Evolutionary conservation across 2,888 invertebrate species (phyloP).

Genomic region (Phengaris arion): DNA sequence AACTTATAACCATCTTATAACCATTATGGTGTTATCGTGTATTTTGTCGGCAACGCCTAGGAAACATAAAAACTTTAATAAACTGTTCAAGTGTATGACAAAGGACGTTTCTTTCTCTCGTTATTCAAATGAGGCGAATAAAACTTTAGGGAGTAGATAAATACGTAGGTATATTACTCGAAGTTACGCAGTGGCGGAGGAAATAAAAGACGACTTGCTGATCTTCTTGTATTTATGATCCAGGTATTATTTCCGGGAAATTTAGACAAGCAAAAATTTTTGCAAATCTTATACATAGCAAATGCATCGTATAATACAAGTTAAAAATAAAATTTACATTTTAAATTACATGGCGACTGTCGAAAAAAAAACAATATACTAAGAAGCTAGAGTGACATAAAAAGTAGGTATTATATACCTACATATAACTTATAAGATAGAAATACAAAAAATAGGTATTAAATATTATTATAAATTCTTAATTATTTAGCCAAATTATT

Average conservation of each 20-base stretch:
- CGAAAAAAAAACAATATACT: too few species aligned
- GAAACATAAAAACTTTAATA: slow-evolving; percentile 24
- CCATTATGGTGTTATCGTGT: neutral
- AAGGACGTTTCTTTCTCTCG: slow-evolving; percentile 16
- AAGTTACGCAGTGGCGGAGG: neutral
- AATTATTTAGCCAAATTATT: too few species aligned
- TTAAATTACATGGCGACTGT: too few species aligned
- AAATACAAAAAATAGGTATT: too few species aligned
- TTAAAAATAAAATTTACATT: too few species aligned
- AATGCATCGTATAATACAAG: too few species aligned
- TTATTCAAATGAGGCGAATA: slow-evolving; percentile 24
- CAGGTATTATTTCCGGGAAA: slow-evolving; percentile 3
- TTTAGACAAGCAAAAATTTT: neutral
- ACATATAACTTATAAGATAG: too few species aligned
- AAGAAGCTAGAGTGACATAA: too few species aligned
- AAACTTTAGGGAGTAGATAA: slow-evolving; percentile 18
- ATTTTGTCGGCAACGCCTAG: slow-evolving; percentile 1
- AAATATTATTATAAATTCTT: too few species aligned
- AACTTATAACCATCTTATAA: too few species aligned
- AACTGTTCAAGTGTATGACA: neutral
- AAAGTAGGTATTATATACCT: too few species aligned
- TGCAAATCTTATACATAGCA: neutral
- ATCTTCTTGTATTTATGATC: slow-evolving; percentile 16
- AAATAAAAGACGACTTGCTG: slow-evolving; percentile 8
- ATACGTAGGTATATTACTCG: slow-evolving; percentile 7